Percentiles rank a stretch among this genome's conserved stretches.
Evolutionary conservation across 2,113 vertebrate species (phyloP).

Genomic region (Malurus melanocephalus): DNA sequence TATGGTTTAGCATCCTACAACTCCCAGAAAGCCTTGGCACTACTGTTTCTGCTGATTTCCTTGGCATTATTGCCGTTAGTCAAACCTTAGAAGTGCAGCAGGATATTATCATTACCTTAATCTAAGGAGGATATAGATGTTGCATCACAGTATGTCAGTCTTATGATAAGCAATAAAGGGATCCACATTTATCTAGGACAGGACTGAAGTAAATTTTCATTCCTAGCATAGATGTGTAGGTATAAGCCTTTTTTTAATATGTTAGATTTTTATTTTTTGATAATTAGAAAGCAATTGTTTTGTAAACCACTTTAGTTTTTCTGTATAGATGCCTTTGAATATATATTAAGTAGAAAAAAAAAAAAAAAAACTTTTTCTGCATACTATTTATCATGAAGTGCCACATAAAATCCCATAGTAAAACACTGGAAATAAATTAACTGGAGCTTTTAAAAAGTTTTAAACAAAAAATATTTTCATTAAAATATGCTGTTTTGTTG

Average conservation of each 20-base stretch:
- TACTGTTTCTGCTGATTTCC: neutral
- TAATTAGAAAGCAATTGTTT: neutral
- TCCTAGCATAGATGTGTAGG: neutral
- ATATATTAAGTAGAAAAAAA: neutral
- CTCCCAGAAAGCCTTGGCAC: neutral
- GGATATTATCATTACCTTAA: neutral
- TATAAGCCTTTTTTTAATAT: neutral
- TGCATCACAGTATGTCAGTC: neutral
- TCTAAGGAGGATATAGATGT: neutral
- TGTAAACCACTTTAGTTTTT: neutral
- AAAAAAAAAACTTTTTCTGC: neutral
- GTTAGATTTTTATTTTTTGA: neutral
- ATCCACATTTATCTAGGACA: neutral
- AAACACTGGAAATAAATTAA: neutral
- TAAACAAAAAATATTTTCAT: neutral
- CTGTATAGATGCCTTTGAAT: neutral
- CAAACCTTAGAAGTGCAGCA: neutral
- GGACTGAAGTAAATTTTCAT: neutral
- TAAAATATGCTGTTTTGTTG: neutral
- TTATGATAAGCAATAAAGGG: fast-evolving
- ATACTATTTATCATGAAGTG: neutral
- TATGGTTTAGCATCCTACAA: neutral
- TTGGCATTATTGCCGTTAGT: neutral
- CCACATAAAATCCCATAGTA: neutral
- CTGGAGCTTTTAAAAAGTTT: neutral